These are phyloP conservation scores for Nematolebias whitei DNA, from an alignment of 2,113 vertebrate species.

Conservation along the genomic window DNA sequence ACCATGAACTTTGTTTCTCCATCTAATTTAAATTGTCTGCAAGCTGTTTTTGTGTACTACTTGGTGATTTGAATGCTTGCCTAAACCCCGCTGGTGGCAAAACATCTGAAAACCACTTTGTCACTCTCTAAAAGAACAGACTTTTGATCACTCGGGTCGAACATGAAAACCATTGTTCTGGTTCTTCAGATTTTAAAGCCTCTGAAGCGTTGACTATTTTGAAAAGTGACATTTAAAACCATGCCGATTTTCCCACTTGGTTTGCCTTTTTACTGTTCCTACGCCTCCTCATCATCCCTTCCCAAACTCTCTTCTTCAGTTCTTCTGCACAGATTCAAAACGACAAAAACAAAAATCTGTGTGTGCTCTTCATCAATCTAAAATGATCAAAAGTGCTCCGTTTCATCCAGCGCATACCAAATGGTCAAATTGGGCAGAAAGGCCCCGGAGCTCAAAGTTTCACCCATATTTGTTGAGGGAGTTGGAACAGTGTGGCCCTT, in stretches of 20 bases:
- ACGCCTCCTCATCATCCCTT: constrained; percentile 2
- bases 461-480: constrained; percentile 62
- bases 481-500: constrained; percentile 72
- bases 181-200: not conserved
- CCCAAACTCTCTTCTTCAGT: constrained; percentile 21
- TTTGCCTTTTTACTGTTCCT: not conserved
- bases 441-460: constrained; percentile 64
- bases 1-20: not conserved
- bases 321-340: constrained; percentile 24
- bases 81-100: not conserved
- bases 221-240: not conserved
- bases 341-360: constrained; percentile 18
- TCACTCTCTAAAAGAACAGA: not conserved
- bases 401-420: constrained; percentile 52
- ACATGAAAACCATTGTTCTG: not conserved
- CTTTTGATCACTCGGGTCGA: not conserved
- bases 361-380: constrained; percentile 43
- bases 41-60: too few species aligned
- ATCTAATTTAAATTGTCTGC: not conserved
- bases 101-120: not conserved
- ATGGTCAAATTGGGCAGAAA: constrained; percentile 31
- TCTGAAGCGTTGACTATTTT: not conserved
- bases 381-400: constrained; percentile 52
- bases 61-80: not conserved
- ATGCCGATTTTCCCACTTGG: not conserved